A percentile compares a stretch with the other conserved stretches of the same genome.
phyloP scores from a whole-genome alignment of 1,140 invertebrate genomes.

The Tribolium castaneum region DNA sequence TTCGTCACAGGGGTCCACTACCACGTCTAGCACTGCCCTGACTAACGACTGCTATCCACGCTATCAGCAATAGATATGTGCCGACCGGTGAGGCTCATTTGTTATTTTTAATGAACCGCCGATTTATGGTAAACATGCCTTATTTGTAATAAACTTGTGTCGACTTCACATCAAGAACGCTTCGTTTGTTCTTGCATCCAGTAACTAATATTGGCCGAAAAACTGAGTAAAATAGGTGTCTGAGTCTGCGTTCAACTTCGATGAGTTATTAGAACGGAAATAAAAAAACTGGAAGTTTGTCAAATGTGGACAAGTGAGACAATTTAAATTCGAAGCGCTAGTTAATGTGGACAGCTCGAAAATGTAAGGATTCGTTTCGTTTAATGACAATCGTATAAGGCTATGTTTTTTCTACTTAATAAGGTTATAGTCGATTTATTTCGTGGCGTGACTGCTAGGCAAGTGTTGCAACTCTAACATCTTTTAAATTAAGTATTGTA shows the following conservation, averaged over 20 bases:
- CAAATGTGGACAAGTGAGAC: not conserved
- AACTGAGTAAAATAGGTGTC: not conserved
- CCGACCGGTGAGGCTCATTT: slow-evolving; percentile 42
- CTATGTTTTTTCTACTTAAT: not conserved
- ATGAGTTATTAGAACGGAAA: not conserved
- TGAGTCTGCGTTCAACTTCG: not conserved
- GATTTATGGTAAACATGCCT: slow-evolving; percentile 51
- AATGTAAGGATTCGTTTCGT: not conserved
- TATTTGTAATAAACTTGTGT: slow-evolving; percentile 51
- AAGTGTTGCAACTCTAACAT: not conserved
- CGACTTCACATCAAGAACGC: not conserved
- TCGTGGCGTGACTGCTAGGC: not conserved
- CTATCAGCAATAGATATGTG: slow-evolving; percentile 44
- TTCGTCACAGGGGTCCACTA: slow-evolving; percentile 35
- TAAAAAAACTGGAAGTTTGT: not conserved
- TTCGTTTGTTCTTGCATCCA: not conserved
- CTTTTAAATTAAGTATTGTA: too few species aligned
- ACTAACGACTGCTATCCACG: slow-evolving; percentile 51
- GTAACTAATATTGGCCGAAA: not conserved
- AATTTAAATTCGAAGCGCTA: not conserved
- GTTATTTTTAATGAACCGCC: slow-evolving; percentile 53
- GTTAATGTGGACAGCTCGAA: not conserved
- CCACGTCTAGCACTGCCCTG: slow-evolving; percentile 34
- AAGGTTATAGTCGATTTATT: not conserved
- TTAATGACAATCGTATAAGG: not conserved